Percentiles rank a stretch among this genome's conserved stretches.
These are phyloP conservation scores for Semicossyphus pulcher DNA, from an alignment of 2,113 vertebrate species.

Conservation along the genomic window DNA sequence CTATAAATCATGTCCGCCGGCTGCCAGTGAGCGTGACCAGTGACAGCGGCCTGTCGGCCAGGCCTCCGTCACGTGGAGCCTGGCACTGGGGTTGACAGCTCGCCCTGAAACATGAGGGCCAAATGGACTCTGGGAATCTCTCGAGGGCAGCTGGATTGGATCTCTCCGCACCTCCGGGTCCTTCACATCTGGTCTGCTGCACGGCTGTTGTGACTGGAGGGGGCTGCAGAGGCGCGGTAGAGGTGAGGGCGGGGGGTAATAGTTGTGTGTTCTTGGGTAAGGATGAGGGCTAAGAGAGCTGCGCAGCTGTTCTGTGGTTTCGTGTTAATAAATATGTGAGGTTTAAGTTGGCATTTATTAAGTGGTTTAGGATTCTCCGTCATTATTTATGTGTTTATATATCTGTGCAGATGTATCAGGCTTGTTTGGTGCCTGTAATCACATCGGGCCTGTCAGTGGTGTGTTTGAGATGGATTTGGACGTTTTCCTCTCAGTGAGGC, in stretches of 20 bases:
- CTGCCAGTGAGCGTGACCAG: slow-evolving; percentile 36
- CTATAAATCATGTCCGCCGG: slow-evolving; percentile 35
- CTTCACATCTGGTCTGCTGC: slow-evolving; percentile 54
- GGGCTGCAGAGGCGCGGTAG: slow-evolving; percentile 19
- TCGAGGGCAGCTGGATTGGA: slow-evolving; percentile 42
- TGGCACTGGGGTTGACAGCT: slow-evolving; percentile 44
- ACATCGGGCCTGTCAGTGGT: slow-evolving; percentile 25
- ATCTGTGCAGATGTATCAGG: slow-evolving; percentile 16
- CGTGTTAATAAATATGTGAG: slow-evolving; percentile 27
- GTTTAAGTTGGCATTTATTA: slow-evolving; percentile 17
- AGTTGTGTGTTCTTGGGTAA: slow-evolving; percentile 13
- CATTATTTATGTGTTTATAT: slow-evolving; percentile 21
- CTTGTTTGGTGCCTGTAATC: slow-evolving; percentile 6
- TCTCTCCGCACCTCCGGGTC: slow-evolving; percentile 63
- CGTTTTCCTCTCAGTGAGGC: slow-evolving; percentile 14
- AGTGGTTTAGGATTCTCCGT: slow-evolving; percentile 5
- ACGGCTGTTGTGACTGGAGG: slow-evolving; percentile 33
- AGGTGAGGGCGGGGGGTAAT: slow-evolving; percentile 6
- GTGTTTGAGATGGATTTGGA: slow-evolving; percentile 51
- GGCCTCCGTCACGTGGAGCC: slow-evolving; percentile 36
- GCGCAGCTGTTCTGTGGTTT: slow-evolving; percentile 50
- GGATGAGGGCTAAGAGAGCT: neutral
- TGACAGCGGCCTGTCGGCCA: slow-evolving; percentile 49
- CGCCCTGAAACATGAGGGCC: slow-evolving; percentile 39
- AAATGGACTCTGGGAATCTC: slow-evolving; percentile 46